Evolutionary conservation across 2,888 invertebrate species (phyloP).

Genomic region (Zootermopsis nevadensis): DNA sequence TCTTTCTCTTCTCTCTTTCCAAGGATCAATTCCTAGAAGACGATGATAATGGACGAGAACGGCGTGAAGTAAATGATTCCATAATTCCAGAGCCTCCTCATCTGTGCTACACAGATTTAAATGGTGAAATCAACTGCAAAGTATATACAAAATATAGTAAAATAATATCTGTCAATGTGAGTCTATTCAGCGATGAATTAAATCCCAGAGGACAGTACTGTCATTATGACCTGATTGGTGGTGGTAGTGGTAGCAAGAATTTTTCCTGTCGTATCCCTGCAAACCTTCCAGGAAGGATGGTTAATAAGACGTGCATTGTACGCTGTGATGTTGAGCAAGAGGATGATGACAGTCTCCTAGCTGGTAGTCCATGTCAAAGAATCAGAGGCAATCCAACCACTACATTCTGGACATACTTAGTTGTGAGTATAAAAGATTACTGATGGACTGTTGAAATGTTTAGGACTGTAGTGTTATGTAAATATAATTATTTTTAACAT

Average conservation of each 20-base stretch:
- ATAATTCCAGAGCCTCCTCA: conserved; percentile 66
- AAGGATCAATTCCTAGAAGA: background rate
- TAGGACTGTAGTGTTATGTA: no score
- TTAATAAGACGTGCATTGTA: conserved; percentile 69
- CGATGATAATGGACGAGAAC: background rate
- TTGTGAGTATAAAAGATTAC: conserved; percentile 61
- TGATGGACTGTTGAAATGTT: background rate
- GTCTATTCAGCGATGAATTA: conserved; percentile 63
- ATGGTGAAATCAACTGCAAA: conserved; percentile 66
- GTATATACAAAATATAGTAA: conserved; percentile 70
- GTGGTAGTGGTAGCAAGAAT: conserved; percentile 8
- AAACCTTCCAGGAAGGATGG: conserved; percentile 60
- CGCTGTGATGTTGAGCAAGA: conserved; percentile 79
- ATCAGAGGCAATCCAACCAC: conserved; percentile 72
- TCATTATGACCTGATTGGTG: conserved; percentile 47
- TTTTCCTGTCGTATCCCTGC: conserved; percentile 71
- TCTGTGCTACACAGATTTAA: conserved; percentile 65
- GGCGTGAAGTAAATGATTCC: background rate
- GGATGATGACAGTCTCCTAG: conserved; percentile 75
- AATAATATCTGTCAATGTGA: conserved; percentile 67
- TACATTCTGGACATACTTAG: conserved; percentile 78
- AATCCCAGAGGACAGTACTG: conserved; percentile 45
- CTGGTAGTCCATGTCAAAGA: conserved; percentile 74
- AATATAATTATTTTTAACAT: no score
- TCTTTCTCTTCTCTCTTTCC: no score